Evolutionary conservation across 2,797 vertebrate genomes (phyloP).

Genomic region (Coreius guichenoti): DNA sequence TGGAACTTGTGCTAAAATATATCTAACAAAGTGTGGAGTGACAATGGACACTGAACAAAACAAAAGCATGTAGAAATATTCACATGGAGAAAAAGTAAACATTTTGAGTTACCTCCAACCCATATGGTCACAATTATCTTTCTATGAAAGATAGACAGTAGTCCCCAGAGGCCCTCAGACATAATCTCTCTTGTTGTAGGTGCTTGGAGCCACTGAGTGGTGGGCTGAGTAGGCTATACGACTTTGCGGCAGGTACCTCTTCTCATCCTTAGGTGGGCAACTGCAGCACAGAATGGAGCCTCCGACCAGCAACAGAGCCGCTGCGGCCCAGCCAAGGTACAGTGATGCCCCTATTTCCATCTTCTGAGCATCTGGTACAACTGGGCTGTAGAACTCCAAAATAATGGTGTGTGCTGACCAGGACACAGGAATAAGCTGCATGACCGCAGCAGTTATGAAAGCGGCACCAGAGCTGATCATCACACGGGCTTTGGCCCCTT

Average conservation of each 20-base stretch:
- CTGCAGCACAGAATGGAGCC: constrained; percentile 91
- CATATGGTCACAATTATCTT: constrained; percentile 16
- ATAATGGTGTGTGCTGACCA: constrained; percentile 93
- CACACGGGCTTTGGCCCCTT: constrained; percentile 87
- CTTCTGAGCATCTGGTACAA: constrained; percentile 81
- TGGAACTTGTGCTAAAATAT: background rate
- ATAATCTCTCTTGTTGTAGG: constrained; percentile 92
- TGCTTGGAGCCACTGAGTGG: constrained; percentile 80
- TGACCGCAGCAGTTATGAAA: constrained; percentile 82
- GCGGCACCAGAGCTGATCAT: constrained; percentile 83
- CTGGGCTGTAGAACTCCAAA: constrained; percentile 87
- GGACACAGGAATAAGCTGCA: constrained; percentile 87
- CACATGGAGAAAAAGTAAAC: constrained; percentile 37
- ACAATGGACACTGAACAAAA: background rate
- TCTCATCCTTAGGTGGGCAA: constrained; percentile 85
- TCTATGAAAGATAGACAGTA: background rate
- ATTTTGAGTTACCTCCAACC: constrained; percentile 30
- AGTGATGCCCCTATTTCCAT: constrained; percentile 89
- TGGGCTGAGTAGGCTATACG: constrained; percentile 84
- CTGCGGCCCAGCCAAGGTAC: constrained; percentile 90
- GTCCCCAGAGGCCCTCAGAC: constrained; percentile 74
- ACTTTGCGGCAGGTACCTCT: constrained; percentile 70
- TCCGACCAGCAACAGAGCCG: constrained; percentile 83
- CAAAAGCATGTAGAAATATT: constrained; percentile 6
- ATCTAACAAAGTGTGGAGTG: background rate